Evolutionary conservation across 2,797 vertebrate species (phyloP).

Genomic region (Gambelia wislizenii): DNA sequence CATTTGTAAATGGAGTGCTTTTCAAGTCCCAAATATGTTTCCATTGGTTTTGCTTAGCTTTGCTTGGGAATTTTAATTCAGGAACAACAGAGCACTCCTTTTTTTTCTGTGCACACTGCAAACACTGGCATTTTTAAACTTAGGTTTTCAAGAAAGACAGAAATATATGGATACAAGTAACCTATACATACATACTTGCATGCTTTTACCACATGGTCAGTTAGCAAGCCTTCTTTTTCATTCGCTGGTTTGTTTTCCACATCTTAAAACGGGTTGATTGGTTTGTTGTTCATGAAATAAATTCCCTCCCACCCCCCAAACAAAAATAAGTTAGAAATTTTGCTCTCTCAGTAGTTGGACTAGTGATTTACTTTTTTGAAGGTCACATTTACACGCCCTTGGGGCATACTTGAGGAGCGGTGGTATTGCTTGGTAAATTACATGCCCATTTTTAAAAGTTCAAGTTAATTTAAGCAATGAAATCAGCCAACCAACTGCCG

Average conservation of each 20-base stretch:
- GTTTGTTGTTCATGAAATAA: neutral
- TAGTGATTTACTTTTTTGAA: conserved; percentile 16
- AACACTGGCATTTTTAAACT: neutral
- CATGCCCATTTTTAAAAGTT: conserved; percentile 19
- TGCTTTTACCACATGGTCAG: neutral
- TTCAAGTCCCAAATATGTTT: neutral
- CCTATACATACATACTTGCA: neutral
- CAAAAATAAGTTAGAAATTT: neutral
- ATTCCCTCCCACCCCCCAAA: too few species aligned
- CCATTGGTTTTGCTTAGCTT: neutral
- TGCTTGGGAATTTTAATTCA: neutral
- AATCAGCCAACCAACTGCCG: neutral
- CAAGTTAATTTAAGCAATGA: conserved; percentile 17
- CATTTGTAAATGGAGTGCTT: neutral
- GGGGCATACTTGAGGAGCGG: neutral
- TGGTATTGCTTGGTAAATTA: conserved; percentile 14
- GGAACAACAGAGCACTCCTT: neutral
- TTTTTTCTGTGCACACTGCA: neutral
- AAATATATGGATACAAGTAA: neutral
- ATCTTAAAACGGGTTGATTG: neutral
- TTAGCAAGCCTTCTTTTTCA: neutral
- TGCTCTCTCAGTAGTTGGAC: conserved; percentile 3
- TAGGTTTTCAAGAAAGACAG: neutral
- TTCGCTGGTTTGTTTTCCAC: neutral
- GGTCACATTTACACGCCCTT: conserved; percentile 3